Evolutionary conservation across 92 coral and sea anemone genomes (phyloP).

Genomic region (Siderastrea siderea): DNA sequence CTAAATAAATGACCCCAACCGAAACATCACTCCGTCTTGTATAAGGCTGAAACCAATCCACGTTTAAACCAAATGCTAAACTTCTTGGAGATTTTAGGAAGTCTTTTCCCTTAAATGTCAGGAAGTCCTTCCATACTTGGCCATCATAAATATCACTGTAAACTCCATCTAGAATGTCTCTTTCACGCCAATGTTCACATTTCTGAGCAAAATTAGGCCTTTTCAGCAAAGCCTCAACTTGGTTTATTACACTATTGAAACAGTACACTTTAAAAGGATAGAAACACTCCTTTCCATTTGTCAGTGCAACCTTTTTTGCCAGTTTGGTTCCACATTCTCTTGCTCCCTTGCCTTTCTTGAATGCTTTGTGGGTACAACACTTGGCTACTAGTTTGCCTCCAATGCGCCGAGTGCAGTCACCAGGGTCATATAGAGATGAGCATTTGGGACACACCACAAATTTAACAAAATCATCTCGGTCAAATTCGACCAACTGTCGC

Average conservation of each 20-base stretch:
- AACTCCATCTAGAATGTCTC: slow-evolving; percentile 15
- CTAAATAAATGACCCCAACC: slow-evolving; percentile 49
- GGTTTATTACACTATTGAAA: background rate
- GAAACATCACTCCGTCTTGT: slow-evolving; percentile 34
- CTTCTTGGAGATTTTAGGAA: slow-evolving; percentile 33
- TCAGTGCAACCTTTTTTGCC: slow-evolving; percentile 31
- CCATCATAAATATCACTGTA: slow-evolving; percentile 59
- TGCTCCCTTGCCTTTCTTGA: too few species aligned
- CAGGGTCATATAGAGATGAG: slow-evolving; percentile 40
- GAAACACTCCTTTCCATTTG: slow-evolving; percentile 23
- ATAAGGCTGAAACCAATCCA: slow-evolving; percentile 21
- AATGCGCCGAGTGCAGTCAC: slow-evolving; percentile 48
- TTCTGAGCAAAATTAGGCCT: slow-evolving; percentile 44
- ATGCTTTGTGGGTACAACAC: too few species aligned
- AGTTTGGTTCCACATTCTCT: background rate
- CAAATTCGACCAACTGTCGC: slow-evolving; percentile 41
- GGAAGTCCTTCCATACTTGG: slow-evolving; percentile 51
- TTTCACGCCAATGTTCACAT: slow-evolving; percentile 48
- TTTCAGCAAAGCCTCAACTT: slow-evolving; percentile 47
- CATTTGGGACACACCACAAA: slow-evolving; percentile 65
- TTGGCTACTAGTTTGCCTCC: slow-evolving; percentile 31
- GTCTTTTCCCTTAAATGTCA: slow-evolving; percentile 31
- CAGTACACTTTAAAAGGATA: slow-evolving; percentile 43
- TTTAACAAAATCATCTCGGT: slow-evolving; percentile 60
- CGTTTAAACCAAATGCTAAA: slow-evolving; percentile 49